Evolutionary conservation across 1,140 invertebrate genomes (phyloP).

Genomic region (Meteorus sp.): DNA sequence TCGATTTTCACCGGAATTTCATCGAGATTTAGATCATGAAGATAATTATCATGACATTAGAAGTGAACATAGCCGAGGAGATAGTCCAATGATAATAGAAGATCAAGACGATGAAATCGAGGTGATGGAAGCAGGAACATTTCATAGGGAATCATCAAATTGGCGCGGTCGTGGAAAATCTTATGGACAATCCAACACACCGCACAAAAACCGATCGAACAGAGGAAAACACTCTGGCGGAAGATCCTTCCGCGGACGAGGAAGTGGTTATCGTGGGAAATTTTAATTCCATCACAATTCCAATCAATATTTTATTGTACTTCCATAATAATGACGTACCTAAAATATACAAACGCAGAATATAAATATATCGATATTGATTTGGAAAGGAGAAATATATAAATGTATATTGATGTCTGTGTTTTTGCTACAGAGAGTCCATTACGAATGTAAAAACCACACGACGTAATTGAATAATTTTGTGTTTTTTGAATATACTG

Average conservation of each 20-base stretch:
- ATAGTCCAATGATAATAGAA: conserved; percentile 42
- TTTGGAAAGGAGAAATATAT: too few relatives aligned
- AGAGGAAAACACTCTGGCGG: conserved; percentile 34
- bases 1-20: conserved; percentile 34
- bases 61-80: conserved; percentile 40
- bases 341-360: background rate
- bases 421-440: too few relatives aligned
- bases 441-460: too few relatives aligned
- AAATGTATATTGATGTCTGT: too few relatives aligned
- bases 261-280: conserved; percentile 36
- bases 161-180: conserved; percentile 34
- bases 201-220: conserved; percentile 30
- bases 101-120: conserved; percentile 41
- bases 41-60: conserved; percentile 40
- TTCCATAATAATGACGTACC: too few relatives aligned
- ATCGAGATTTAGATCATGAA: conserved; percentile 29
- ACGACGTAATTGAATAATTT: too few relatives aligned
- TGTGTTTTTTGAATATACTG: too few relatives aligned
- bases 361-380: background rate
- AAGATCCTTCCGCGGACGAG: conserved; percentile 35
- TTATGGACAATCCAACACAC: conserved; percentile 18
- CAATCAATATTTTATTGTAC: background rate
- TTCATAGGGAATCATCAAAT: conserved; percentile 32
- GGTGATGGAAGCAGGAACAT: conserved; percentile 30
- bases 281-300: too few relatives aligned